Conservation (phyloP, 2,113 vertebrate genomes). For the Cricetomys ansorgei region DNA sequence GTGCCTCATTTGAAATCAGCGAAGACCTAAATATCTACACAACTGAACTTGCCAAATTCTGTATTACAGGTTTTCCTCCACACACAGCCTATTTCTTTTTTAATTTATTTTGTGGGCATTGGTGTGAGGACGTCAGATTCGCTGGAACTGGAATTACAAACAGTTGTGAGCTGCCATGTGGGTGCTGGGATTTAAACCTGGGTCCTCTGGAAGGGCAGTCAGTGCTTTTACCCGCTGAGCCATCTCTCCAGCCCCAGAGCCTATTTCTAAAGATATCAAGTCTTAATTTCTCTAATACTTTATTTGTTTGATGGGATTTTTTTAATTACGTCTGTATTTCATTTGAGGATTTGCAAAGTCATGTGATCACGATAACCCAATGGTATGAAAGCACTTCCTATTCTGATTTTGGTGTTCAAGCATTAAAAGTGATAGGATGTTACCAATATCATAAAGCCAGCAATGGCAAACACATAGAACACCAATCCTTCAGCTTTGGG, state of each 20-base stretch:
- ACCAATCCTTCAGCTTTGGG: not conserved
- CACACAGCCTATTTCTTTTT: not conserved
- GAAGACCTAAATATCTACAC: not conserved
- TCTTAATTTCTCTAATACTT: not conserved
- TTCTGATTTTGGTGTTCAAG: not conserved
- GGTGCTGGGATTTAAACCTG: no score
- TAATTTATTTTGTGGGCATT: no score
- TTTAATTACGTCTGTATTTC: constrained; percentile 6
- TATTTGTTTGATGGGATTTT: not conserved
- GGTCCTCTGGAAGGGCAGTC: no score
- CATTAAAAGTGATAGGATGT: not conserved
- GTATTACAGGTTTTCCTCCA: not conserved
- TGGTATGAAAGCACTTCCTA: not conserved
- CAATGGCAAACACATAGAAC: not conserved
- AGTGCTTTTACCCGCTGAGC: no score
- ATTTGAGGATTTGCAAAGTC: not conserved
- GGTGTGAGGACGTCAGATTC: no score
- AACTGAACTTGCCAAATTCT: not conserved
- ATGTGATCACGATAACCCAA: not conserved
- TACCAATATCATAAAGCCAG: not conserved
- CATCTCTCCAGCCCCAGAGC: no score
- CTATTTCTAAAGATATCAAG: not conserved
- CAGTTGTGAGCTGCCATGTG: no score
- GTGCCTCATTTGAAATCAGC: not conserved
- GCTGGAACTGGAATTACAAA: no score